Percentiles rank a stretch among this genome's conserved stretches.
Conservation (phyloP, 1,140 invertebrate genomes). For the Ceratitis capitata region DNA sequence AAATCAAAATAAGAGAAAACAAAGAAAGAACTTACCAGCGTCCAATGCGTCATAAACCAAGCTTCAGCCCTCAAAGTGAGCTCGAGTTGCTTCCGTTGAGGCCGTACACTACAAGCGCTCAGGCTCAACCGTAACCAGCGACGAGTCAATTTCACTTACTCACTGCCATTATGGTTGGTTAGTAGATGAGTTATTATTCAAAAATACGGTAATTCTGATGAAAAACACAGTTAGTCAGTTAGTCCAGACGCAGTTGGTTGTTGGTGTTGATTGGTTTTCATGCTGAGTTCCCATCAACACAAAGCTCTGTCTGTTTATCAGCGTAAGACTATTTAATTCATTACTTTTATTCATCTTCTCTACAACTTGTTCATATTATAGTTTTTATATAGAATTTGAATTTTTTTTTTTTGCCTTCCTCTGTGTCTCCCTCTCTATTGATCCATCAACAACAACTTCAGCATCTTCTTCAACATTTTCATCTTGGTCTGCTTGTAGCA, state of each 20-base stretch:
- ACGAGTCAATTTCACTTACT: background rate
- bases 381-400: background rate
- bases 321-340: background rate
- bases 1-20: background rate
- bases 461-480: no score
- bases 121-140: background rate
- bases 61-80: background rate
- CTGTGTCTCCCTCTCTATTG: background rate
- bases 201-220: background rate
- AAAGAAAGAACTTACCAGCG: background rate
- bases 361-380: background rate
- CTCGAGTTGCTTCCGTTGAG: background rate
- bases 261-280: constrained; percentile 11
- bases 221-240: background rate
- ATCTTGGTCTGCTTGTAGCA: background rate
- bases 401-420: background rate
- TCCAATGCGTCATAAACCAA: background rate
- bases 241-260: background rate
- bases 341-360: background rate
- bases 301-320: background rate
- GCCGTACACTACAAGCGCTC: background rate
- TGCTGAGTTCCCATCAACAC: background rate
- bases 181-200: background rate
- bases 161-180: constrained; percentile 8
- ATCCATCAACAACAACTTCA: no score